These are phyloP conservation scores for Gorsachius magnificus DNA, from an alignment of 2,797 vertebrate genomes.

Conservation along the genomic window DNA sequence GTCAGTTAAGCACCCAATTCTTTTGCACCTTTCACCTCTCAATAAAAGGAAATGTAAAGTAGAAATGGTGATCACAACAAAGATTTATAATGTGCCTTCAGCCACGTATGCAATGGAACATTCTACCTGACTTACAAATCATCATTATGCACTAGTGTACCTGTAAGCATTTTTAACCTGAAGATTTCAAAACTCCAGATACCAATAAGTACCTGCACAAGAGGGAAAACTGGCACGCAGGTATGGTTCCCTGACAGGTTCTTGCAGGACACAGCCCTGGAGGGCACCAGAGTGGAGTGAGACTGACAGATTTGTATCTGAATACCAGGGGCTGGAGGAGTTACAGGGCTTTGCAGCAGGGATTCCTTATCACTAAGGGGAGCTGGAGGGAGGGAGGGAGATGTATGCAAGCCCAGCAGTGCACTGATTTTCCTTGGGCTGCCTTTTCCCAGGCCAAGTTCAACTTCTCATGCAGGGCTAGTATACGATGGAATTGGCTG, in stretches of 20 bases:
- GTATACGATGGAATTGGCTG: neutral
- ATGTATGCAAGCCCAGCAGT: neutral
- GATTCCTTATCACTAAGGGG: neutral
- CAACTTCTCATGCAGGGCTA: neutral
- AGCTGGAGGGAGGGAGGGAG: neutral
- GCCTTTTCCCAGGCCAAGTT: neutral
- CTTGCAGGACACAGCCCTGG: neutral
- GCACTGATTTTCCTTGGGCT: neutral
- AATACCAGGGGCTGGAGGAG: neutral
- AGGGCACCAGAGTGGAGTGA: neutral
- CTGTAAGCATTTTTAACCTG: neutral
- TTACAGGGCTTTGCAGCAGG: neutral
- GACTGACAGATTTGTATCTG: neutral
- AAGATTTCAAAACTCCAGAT: neutral
- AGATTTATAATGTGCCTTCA: neutral
- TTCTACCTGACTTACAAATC: neutral
- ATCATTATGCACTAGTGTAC: neutral
- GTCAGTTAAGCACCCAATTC: neutral
- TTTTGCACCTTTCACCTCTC: neutral
- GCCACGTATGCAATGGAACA: neutral
- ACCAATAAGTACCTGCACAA: neutral
- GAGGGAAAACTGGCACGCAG: accelerated
- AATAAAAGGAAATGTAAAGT: neutral
- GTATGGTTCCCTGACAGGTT: neutral
- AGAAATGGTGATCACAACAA: neutral